Evolutionary conservation across 2,888 invertebrate species (phyloP).

Genomic region (Metopia argyrocephala): DNA sequence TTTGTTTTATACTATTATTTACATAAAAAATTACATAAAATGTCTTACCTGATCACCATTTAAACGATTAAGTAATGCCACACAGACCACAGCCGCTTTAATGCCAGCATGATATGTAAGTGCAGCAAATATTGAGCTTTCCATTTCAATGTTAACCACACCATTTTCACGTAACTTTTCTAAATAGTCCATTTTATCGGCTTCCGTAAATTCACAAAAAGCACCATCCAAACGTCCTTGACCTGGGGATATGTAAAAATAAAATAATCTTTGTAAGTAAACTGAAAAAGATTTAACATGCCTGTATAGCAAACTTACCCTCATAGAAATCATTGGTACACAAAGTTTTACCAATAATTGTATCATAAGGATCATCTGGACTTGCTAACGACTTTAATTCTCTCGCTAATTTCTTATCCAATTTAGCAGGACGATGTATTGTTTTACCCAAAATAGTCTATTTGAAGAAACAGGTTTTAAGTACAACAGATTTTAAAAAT

Average conservation of each 20-base stretch:
- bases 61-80: constrained; percentile 93
- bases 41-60: constrained; percentile 92
- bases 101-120: constrained; percentile 96
- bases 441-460: constrained; percentile 92
- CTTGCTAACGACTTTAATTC: constrained; percentile 88
- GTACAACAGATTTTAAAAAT: background rate
- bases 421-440: constrained; percentile 88
- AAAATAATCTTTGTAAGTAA: background rate
- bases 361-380: constrained; percentile 89
- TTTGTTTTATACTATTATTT: background rate
- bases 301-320: constrained; percentile 80
- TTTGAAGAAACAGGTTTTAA: background rate
- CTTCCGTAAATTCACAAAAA: constrained; percentile 94
- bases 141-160: constrained; percentile 98
- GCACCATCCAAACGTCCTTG: constrained; percentile 98
- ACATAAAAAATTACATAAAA: background rate
- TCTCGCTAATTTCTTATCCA: constrained; percentile 88
- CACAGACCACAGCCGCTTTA: constrained; percentile 95
- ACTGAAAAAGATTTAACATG: background rate
- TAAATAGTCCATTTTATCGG: constrained; percentile 94
- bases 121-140: constrained; percentile 94
- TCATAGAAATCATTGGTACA: constrained; percentile 99
- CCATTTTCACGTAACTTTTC: constrained; percentile 86
- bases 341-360: constrained; percentile 94
- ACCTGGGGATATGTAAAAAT: constrained; percentile 80